Base-by-base conservation (phyloP, 2,888 invertebrate species). In the Lepidocyrtoides sp. region DNA sequence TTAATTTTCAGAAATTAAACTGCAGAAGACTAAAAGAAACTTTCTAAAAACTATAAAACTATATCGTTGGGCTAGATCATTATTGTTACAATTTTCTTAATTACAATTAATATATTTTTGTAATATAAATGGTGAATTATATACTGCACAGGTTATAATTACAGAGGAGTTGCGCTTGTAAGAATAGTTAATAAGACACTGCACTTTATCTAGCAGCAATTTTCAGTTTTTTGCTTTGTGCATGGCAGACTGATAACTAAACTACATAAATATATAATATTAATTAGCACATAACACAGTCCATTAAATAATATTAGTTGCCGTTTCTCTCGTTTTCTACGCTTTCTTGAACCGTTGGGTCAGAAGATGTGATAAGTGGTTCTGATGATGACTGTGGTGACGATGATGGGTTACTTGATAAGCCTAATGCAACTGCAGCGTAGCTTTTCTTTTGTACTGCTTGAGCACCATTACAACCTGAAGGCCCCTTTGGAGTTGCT, bases 401-500 rank as follows among this genome's bases (percentile, higher is more conserved):
- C 0, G 82, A 23, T 51, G 12, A 10, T 48, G 48, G 20, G 54
- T 54, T 54, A 2, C 54, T 17, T 2, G 36, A 26, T 36, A 75
- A 86, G 0, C 90, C 92, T 69, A 91, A 75, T 0, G 89, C 91
- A 23, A 88, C 93, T 1, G 93, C 81, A 51, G 93, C 93, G 51
- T 93, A 93, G n/a, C 92, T 91, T 77, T 93, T 93, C 69, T 29
- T 91, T 29, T 48, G 66, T 12, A 51, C 66, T 20, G 48, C 54
- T 72, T 84, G 82, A 89, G 84, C 72, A 63, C 88, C 84, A 44
- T 82, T 86, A 72, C 85, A 85, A 69, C 89, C 88, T 32, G 89
- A 82, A 84, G 90, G 90, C 79, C 90, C 90, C 57, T 90, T 85
- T 69, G 91, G 85, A 32, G 84, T 88, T 0, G 97, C 97, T 95